Percentiles rank a stretch among this genome's conserved stretches.
Evolutionary conservation across 1,140 invertebrate species (phyloP).

Genomic region (Dryas iulia): DNA sequence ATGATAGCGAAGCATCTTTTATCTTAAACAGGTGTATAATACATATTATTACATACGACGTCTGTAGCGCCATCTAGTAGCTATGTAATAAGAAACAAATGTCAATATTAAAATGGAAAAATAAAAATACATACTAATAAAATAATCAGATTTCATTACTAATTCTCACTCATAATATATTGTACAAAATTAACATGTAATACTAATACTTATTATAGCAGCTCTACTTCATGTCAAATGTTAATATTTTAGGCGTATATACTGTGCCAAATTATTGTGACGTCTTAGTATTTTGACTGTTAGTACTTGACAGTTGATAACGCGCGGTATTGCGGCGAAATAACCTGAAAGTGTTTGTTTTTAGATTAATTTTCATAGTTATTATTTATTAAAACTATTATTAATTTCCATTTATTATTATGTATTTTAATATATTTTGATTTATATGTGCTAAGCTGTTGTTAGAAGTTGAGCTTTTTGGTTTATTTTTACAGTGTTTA

Average conservation of each 20-base stretch:
- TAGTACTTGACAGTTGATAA: conserved; percentile 3
- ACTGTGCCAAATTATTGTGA: too few species aligned
- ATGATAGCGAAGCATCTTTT: too few species aligned
- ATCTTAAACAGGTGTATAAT: too few species aligned
- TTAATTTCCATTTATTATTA: neutral
- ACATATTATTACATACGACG: too few species aligned
- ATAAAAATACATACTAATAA: too few species aligned
- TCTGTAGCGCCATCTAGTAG: neutral
- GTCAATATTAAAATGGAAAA: neutral
- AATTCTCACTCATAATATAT: too few species aligned
- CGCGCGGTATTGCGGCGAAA: conserved; percentile 3
- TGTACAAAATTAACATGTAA: too few species aligned
- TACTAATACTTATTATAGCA: too few species aligned
- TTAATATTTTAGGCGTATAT: too few species aligned
- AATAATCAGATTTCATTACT: too few species aligned
- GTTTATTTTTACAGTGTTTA: neutral
- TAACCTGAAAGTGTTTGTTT: conserved; percentile 15
- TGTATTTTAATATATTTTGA: neutral
- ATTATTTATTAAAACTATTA: neutral
- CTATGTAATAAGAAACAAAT: neutral
- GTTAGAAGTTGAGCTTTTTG: neutral
- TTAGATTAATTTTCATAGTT: neutral
- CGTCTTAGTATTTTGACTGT: conserved; percentile 5
- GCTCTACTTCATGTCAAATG: too few species aligned
- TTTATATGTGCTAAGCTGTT: neutral